Percentiles rank a stretch among this genome's conserved stretches.
phyloP scores from a whole-genome alignment of 1,140 invertebrate genomes.

The Neuroterus valhalla region DNA sequence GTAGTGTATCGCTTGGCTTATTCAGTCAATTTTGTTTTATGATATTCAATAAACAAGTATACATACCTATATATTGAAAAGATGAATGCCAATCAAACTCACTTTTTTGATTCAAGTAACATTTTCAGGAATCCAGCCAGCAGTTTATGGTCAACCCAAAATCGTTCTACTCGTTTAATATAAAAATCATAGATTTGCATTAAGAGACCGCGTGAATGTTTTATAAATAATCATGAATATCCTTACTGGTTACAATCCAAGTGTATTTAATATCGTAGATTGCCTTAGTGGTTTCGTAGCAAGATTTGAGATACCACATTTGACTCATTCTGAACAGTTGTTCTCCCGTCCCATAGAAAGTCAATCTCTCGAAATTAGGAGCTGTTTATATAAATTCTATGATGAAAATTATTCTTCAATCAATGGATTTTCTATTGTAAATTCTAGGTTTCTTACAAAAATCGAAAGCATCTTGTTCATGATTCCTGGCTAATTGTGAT shows the following conservation, averaged over 20 bases:
- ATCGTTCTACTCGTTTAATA: neutral
- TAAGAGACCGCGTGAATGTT: constrained; percentile 23
- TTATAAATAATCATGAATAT: constrained; percentile 32
- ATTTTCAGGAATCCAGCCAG: constrained; percentile 37
- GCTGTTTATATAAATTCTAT: neutral
- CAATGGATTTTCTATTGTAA: no score
- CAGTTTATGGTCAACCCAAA: constrained; percentile 48
- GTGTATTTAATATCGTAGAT: constrained; percentile 37
- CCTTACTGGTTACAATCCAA: constrained; percentile 55
- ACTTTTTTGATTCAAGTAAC: constrained; percentile 45
- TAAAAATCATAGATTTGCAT: constrained; percentile 4
- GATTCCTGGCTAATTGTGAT: no score
- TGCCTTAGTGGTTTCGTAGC: constrained; percentile 36
- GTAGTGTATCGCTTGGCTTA: no score
- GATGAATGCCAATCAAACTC: neutral
- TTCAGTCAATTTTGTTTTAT: no score
- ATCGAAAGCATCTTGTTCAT: no score
- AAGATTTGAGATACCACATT: constrained; percentile 35
- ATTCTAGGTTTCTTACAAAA: no score
- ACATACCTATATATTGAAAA: no score
- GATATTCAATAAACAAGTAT: no score
- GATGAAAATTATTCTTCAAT: no score
- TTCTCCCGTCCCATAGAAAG: neutral
- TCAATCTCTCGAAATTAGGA: neutral
- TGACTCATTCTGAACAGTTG: constrained; percentile 13